Evolutionary conservation across 2,888 invertebrate species (phyloP), one percentile per base, ranked within the genome.

Genomic region (Andrena chrysosceles): DNA sequence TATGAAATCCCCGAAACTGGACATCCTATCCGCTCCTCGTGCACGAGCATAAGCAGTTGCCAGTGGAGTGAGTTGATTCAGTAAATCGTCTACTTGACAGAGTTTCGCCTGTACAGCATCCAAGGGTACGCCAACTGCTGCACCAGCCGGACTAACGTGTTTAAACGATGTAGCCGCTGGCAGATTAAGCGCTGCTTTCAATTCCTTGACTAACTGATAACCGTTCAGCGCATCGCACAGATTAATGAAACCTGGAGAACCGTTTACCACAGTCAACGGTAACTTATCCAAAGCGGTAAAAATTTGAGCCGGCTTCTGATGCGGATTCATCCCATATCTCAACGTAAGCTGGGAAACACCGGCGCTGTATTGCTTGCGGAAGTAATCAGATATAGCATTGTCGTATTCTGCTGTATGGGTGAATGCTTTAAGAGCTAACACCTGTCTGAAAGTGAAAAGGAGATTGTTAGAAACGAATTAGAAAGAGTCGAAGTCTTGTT

Each of bases 111-210:
- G 97, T 49, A 96, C 96, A 4, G 94, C 93, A 80, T 96, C 95
- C 48, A 99, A 94, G 0, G 98, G 97, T 48, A 97, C 95, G 0
- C 97, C 99, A 1, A 99, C 97, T 70, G 99, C 99, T 1, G 99
- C 99, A 3, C 99, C 99, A 16, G 99, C 99, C 0, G 99, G 99
- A 33, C 99, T 99, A 6, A 99, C 99, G 93, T 99, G 99, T 93
- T 99, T 99, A 94, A 99, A 99, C 77, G 99, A 99, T 0, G 99
- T 96, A 0, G 99, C 98, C 0, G 99, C 99, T 0, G 99, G 98
- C 35, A 98, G 93, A 4, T 96, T 95, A 7, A 99, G 94, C 0
- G 98, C 97, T 62, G 95, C 94, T 91, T 96, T 97, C 80, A 99
- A 94, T 92, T 99, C 99, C 82, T 96, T 96, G 0, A 99, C 99